A percentile compares a stretch with the other conserved stretches of the same genome.
Evolutionary conservation across 2,888 invertebrate species (phyloP).

Genomic region (Gymnosoma rotundatum): DNA sequence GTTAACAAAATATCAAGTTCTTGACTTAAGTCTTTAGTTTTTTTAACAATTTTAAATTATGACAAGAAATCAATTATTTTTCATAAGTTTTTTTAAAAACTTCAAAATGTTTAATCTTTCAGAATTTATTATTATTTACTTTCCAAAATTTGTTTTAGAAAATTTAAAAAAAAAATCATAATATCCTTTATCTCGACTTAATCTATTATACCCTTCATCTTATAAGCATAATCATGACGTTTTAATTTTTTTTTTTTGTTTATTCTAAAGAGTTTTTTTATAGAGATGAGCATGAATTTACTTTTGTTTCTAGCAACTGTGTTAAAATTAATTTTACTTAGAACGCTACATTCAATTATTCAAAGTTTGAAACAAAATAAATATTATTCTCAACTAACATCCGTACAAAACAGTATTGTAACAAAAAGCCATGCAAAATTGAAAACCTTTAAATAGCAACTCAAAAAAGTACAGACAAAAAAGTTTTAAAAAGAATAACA

Average conservation of each 20-base stretch:
- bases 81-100: neutral
- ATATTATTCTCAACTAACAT: slow-evolving; percentile 9
- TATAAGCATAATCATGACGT: slow-evolving; percentile 64
- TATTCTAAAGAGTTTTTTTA: slow-evolving; percentile 41
- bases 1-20: too few relatives aligned
- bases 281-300: slow-evolving; percentile 68
- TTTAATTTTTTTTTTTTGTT: slow-evolving; percentile 17
- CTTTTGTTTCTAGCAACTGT: slow-evolving; percentile 23
- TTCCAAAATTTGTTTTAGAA: too few relatives aligned
- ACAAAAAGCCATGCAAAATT: slow-evolving; percentile 23
- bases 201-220: neutral
- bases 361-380: slow-evolving; percentile 37
- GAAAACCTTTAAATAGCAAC: slow-evolving; percentile 25
- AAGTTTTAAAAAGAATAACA: slow-evolving; percentile 18
- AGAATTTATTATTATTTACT: too few relatives aligned
- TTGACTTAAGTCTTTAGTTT: too few relatives aligned
- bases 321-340: slow-evolving; percentile 4
- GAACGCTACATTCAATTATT: slow-evolving; percentile 52
- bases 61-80: neutral
- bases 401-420: slow-evolving; percentile 32
- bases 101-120: too few relatives aligned
- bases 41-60: neutral
- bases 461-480: slow-evolving; percentile 26
- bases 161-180: too few relatives aligned
- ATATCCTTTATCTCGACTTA: slow-evolving; percentile 12